phyloP scores from a whole-genome alignment of 2,888 invertebrate species.

The Teleiodes luculella region DNA sequence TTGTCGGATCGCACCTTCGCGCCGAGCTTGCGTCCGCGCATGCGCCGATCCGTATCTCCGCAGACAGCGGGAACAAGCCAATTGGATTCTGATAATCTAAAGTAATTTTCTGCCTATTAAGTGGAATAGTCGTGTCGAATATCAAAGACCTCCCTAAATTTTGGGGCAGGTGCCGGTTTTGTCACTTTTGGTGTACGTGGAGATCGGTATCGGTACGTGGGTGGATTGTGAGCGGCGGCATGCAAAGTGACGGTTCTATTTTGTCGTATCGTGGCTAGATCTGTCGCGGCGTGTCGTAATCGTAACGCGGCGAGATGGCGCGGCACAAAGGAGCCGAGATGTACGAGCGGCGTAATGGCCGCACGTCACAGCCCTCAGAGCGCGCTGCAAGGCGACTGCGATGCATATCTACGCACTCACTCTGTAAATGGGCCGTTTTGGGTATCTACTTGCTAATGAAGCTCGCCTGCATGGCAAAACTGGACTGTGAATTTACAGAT shows the following conservation, averaged over 20 bases:
- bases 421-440: conserved; percentile 75
- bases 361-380: conserved; percentile 62
- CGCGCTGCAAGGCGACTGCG: conserved; percentile 58
- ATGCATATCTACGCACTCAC: conserved; percentile 73
- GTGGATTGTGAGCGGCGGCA: conserved; percentile 57
- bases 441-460: conserved; percentile 77
- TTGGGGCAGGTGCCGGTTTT: conserved; percentile 51
- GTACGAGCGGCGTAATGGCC: conserved; percentile 68
- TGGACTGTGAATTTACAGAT: conserved; percentile 64
- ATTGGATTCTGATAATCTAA: conserved; percentile 67
- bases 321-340: conserved; percentile 73
- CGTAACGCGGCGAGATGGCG: conserved; percentile 67
- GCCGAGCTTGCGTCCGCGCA: conserved; percentile 45
- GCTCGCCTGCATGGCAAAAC: conserved; percentile 60
- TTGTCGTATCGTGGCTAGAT: conserved; percentile 69
- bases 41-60: conserved; percentile 57
- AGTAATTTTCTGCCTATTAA: conserved; percentile 50
- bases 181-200: conserved; percentile 54
- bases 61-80: conserved; percentile 50
- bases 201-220: conserved; percentile 53
- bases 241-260: conserved; percentile 75
- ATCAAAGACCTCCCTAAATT: conserved; percentile 1
- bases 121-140: conserved; percentile 11
- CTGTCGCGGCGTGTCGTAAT: conserved; percentile 71
- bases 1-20: conserved; percentile 66